Evolutionary conservation across 2,888 invertebrate genomes (phyloP), one percentile per base, ranked within the genome.

Genomic region (Dicyrtoma fusca): DNA sequence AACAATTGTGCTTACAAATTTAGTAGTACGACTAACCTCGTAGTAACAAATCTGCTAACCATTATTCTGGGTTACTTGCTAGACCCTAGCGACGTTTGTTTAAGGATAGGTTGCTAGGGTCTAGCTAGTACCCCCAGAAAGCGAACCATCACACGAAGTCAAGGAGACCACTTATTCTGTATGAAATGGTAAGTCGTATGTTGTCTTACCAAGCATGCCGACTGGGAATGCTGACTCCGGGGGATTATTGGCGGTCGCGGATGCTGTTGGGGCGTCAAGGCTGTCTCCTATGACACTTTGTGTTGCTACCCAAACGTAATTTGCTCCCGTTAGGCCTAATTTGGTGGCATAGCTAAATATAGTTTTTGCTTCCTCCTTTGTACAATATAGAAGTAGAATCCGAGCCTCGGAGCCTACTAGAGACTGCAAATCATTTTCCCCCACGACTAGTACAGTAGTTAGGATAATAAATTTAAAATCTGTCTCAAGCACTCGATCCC

Each of bases 281-380:
- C 75, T 79, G 75, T 81, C 81, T n/a, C 83, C 83, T 74, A 95
- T 92, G 78, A 95, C 95, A 82, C 93, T 94, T 84, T 97, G 96
- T 64, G 95, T 95, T 21, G 95, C 96, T 73, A 97, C 94, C 97
- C 97, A 97, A 11, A 97, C 93, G 84, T 95, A 96, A 84, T 95
- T 95, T 84, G 95, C 94, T 10, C 92, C 92, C 4, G 92, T 92
- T 75, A 94, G 88, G 79, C 91, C 91, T 13, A 84, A 80, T 81
- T 90, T 89, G 72, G 88, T 87, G 2, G 94, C 94, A 42, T 89
- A 89, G 44, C 88, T 87, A 81, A 96, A 86, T 79, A 95, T 95
- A 81, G 89, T 89, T 74, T 90, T 90, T 23, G 94, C 95, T 84
- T 95, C 95, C 82, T 92, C 91, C 72, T 91, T 88, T 26, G 94